Base-by-base conservation (phyloP, 1,140 invertebrate genomes). In the Drosophila sechellia region DNA sequence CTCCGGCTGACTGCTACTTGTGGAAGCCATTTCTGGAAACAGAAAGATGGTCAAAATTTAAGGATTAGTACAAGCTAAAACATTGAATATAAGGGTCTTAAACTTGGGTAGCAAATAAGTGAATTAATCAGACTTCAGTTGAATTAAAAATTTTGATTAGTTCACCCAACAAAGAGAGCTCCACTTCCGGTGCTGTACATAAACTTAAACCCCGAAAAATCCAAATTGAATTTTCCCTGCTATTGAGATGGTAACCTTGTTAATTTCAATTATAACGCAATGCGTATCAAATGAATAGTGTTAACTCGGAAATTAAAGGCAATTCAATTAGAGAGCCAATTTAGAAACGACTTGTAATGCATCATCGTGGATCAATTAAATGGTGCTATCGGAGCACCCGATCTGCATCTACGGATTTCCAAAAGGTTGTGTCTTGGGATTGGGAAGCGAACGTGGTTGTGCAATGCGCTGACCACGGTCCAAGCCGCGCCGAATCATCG, bases 11-110 rank as follows among this genome's bases (percentile, higher is more conserved):
- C 69, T 80, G 74, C 71, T 85, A 84, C 71, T 90, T 65, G 69
- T 86, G 86, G 86, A 90, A 90, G 86, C 86, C 86, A 90, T 90
- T 90, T 85, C 86, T 90, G 63, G 15, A 85, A 87, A 45, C 31
- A 54, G 66, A 48, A 37, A 35, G 4, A 5, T 31, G 13, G 25
- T 27, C 20, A 20, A 68, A 71, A 39, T 15, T 40, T 39, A 37
- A 5, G 11, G 27, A 52, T 64, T 45, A 59, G 48, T 39, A 39
- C 8, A 31, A 31, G 31, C 31, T 8, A 10, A 31, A 3, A 31
- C 31, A 31, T 8, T 3, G 0, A 31, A 31, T 10, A 31, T 8
- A 31, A 31, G 2, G 27, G 5, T 5, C 5, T 27, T 27, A 27
- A 5, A 27, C 25, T 5, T 8, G 8, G 27, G 8, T 31, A 8